Conservation (phyloP, 2,113 vertebrate species). For the Ginglymostoma cirratum region DNA sequence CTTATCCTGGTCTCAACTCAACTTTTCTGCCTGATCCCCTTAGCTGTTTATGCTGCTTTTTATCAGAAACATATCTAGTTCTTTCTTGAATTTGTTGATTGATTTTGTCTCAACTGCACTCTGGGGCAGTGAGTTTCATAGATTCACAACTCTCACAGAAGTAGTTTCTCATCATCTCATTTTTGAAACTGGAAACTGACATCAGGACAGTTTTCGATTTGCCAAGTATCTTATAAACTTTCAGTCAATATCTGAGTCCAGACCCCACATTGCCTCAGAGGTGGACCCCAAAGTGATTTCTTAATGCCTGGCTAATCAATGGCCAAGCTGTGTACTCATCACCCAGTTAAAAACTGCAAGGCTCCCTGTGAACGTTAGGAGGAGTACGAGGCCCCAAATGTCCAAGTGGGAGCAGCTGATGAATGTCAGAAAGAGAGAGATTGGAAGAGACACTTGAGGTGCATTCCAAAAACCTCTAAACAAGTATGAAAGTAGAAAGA, state of each 20-base stretch:
- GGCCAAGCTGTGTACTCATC: background rate
- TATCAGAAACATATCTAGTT: too few relatives aligned
- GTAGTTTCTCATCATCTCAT: too few relatives aligned
- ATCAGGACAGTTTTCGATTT: background rate
- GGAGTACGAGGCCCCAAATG: background rate
- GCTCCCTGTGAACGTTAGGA: background rate
- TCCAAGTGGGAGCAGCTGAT: background rate
- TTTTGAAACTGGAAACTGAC: background rate
- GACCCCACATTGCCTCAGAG: background rate
- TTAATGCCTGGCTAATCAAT: background rate
- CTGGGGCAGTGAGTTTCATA: too few relatives aligned
- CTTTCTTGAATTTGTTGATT: too few relatives aligned
- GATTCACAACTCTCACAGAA: too few relatives aligned
- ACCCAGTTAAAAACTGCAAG: background rate
- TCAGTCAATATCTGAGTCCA: background rate
- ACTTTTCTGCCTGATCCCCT: too few relatives aligned
- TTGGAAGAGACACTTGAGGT: background rate
- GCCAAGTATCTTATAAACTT: too few relatives aligned
- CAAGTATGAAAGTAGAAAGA: background rate
- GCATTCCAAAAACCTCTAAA: background rate
- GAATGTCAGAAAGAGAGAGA: background rate
- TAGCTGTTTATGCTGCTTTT: too few relatives aligned
- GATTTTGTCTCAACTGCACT: too few relatives aligned
- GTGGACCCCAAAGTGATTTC: background rate
- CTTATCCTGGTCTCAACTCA: too few relatives aligned